Evolutionary conservation across 2,888 invertebrate species (phyloP).

Genomic region (Oscheius myriophilus): DNA sequence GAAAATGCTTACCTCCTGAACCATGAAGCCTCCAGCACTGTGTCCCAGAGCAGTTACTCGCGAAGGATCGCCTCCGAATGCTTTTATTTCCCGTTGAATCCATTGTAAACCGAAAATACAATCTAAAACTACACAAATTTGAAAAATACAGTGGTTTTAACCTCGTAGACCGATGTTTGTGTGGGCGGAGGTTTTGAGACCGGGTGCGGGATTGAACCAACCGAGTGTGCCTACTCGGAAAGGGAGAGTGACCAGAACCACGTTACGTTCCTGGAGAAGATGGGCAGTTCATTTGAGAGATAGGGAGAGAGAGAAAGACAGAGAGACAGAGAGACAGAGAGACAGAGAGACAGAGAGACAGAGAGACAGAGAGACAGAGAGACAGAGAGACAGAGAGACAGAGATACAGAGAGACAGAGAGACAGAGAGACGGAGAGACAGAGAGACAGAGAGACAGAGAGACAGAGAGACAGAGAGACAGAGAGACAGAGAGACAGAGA

Average conservation of each 20-base stretch:
- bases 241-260: constrained; percentile 36
- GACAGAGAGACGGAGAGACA: not conserved
- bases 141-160: not conserved
- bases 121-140: constrained; percentile 11
- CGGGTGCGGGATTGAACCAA: constrained; percentile 34
- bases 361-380: not conserved
- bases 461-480: not conserved
- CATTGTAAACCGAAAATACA: constrained; percentile 29
- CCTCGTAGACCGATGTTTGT: constrained; percentile 35
- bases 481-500: not conserved
- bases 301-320: not conserved
- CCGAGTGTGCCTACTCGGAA: constrained; percentile 42
- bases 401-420: not conserved
- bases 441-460: not conserved
- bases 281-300: not conserved
- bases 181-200: constrained; percentile 14
- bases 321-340: not conserved
- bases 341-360: not conserved
- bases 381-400: not conserved
- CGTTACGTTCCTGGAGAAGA: constrained; percentile 33
- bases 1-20: constrained; percentile 10
- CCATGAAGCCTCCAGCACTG: constrained; percentile 36
- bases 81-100: constrained; percentile 32
- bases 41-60: constrained; percentile 43
- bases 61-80: constrained; percentile 36